Base-by-base conservation (phyloP, 2,888 invertebrate species). In the Odontocolon sp. region DNA sequence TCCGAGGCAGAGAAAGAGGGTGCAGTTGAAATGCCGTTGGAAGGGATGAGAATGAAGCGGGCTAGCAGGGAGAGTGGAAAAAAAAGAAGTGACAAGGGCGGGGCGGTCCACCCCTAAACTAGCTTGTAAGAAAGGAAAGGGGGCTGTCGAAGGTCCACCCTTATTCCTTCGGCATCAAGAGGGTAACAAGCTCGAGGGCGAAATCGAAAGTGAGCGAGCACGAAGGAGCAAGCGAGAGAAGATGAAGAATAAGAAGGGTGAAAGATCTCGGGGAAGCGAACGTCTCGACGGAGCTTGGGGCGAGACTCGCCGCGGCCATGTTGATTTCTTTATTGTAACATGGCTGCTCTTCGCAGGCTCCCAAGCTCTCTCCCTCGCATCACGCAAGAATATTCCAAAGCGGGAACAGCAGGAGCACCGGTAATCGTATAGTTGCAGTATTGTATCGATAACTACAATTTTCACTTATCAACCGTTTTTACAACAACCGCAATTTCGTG, bases 281-380 rank as follows among this genome's bases (percentile, higher is more conserved):
- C 70, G 67, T 71, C 71, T 76, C 69, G 72, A 67, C 73, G 63
- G 45, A 56, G 70, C 74, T 74, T 68, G 63, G 42, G 81, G 79
- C 78, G 75, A 79, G 74, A 78, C 71, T 59, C 69, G 81, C 77
- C 82, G 84, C 88, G 86, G 90, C 90, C 90, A 90, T 90, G 89
- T 88, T 90, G 88, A 89, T 88, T 89, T 89, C 89, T 88, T 88
- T 88, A 87, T 89, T 86, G 86, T 87, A 87, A 85, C 85, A 88
- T 88, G 88, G 89, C 89, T 88, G 90, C 89, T 88, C 87, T 84
- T 88, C 88, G 88, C 89, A 88, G 85, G 84, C 84, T 79, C 82
- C 84, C 84, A 69, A 75, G 71, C 70, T 78, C 50, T 40, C 70
- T 78, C 50, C 42, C 66, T 61, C 67, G 59, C 70, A 11, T 61